Base-by-base conservation (phyloP, 2,113 vertebrate genomes). In the Actinemys pallida region DNA sequence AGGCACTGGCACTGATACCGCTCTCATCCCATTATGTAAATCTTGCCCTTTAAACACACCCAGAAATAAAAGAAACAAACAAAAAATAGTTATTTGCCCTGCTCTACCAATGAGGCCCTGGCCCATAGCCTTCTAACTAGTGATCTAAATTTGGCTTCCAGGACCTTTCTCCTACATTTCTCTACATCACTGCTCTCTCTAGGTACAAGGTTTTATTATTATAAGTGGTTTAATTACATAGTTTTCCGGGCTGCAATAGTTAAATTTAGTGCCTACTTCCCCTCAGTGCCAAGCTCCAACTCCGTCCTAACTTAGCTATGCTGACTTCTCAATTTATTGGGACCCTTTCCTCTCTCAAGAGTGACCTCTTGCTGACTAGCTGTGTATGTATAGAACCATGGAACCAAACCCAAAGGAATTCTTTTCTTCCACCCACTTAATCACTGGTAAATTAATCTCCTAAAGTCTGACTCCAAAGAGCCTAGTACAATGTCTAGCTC, bases 291-390 rank as follows among this genome's bases (percentile, higher is more conserved):
- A 39, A 86, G 35, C n/a, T 20, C 5, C 14, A n/a, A 1, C 35
- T 2, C 50, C 62, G 16, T 3, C 14, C 50, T 35, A 35, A 35
- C 31, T 35, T 65, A 31, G 49, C 31, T 39, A 2, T 31, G 31
- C 17, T 57, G 81, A 9, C 31, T 59, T 81, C 31, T 69, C 59
- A 14, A 84, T 81, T 47, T 84, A 39, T 29, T 24, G 3, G 31
- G 52, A 45, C 57, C 13, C 1, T 16, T 22, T 65, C 14, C 31
- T 65, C 62, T n/a, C 31, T 35, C 3, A 16, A 65, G 19, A 31
- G 45, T n/a, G n/a, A 13, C 1, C 7, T 59, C 4, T 39, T 69
- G 47, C 79, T 50, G 39, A 84, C 13, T 57, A 3, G 0, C 35
- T 86, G 27, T 27, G 24, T 31, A 20, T 7, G 22, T 4, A 16